Evolutionary conservation across 2,888 invertebrate genomes (phyloP).

Genomic region (Melieria crassipennis): DNA sequence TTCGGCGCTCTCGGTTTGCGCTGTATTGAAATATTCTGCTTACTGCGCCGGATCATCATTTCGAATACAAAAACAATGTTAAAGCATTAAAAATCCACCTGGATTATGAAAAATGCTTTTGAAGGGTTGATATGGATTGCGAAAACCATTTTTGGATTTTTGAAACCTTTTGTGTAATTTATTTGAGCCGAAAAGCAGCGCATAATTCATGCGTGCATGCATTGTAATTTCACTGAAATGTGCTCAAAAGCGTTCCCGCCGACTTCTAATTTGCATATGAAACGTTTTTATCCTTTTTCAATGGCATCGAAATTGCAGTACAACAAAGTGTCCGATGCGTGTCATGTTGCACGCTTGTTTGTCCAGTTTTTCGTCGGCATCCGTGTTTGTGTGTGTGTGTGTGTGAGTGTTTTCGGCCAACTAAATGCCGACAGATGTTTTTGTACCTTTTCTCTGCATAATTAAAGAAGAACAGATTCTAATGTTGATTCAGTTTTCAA

Average conservation of each 20-base stretch:
- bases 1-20: too few relatives aligned
- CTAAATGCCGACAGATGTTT: conserved; percentile 24
- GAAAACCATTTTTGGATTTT: too few relatives aligned
- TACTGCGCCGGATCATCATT: too few relatives aligned
- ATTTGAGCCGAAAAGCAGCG: too few relatives aligned
- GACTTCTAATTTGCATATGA: conserved; percentile 24
- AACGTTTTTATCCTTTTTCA: conserved; percentile 18
- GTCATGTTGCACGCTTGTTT: background rate
- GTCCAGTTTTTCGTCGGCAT: background rate
- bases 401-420: background rate
- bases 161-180: too few relatives aligned
- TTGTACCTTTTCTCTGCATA: background rate
- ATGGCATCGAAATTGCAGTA: conserved; percentile 1
- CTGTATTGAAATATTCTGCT: too few relatives aligned
- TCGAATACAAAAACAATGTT: too few relatives aligned
- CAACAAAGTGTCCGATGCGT: conserved; percentile 2
- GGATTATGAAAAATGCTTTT: too few relatives aligned
- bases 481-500: conserved; percentile 7
- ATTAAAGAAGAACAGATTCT: background rate
- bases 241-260: background rate
- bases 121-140: too few relatives aligned
- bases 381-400: background rate
- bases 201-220: too few relatives aligned
- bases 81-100: too few relatives aligned
- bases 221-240: too few relatives aligned